These are phyloP conservation scores for Pseudorasbora parva DNA, from an alignment of 2,113 vertebrate genomes.

Conservation along the genomic window DNA sequence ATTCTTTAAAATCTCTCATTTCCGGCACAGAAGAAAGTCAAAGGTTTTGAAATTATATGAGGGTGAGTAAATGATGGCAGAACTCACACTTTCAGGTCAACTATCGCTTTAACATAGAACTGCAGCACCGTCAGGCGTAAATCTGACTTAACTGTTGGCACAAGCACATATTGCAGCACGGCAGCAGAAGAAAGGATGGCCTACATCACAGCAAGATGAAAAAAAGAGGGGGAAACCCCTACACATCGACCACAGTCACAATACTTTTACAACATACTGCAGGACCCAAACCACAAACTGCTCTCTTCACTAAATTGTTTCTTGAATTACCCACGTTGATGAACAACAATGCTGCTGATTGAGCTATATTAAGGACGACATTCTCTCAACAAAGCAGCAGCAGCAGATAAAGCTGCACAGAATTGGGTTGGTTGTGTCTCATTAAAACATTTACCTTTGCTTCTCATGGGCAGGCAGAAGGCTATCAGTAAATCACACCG, in stretches of 20 bases:
- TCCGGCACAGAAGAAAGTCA: background rate
- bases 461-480: background rate
- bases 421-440: background rate
- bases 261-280: slow-evolving; percentile 4
- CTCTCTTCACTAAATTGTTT: background rate
- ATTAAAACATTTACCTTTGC: background rate
- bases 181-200: slow-evolving; percentile 6
- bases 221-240: slow-evolving; percentile 20
- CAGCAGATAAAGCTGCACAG: background rate
- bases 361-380: background rate
- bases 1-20: background rate
- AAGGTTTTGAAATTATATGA: background rate
- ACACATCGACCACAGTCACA: background rate
- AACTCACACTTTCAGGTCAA: background rate
- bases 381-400: background rate
- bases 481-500: background rate
- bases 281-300: background rate
- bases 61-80: background rate
- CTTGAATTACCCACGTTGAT: background rate
- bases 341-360: slow-evolving; percentile 8
- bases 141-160: slow-evolving; percentile 21
- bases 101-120: slow-evolving; percentile 20
- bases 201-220: slow-evolving; percentile 4
- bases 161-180: slow-evolving; percentile 14
- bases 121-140: slow-evolving; percentile 1